Percentiles rank a stretch among this genome's conserved stretches.
phyloP scores from a whole-genome alignment of 2,888 invertebrate species.

The Geophilus truncorum region DNA sequence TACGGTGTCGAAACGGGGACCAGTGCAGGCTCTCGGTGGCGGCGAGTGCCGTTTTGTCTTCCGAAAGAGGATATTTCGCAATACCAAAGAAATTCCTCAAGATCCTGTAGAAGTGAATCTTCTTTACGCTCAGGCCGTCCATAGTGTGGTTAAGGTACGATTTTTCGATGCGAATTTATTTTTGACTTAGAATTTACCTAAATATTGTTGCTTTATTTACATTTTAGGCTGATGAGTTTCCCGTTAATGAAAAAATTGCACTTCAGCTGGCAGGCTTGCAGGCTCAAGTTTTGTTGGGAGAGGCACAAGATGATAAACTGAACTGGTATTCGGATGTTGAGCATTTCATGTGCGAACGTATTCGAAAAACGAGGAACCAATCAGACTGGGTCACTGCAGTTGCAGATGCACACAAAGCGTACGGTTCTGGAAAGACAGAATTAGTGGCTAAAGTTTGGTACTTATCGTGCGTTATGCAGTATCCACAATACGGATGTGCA shows the following conservation, averaged over 20 bases:
- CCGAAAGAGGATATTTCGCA: constrained; percentile 81
- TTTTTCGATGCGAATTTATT: too few relatives aligned
- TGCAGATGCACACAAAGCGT: constrained; percentile 53
- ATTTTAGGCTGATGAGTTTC: constrained; percentile 81
- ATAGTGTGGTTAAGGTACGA: constrained; percentile 86
- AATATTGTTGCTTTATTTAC: constrained; percentile 21
- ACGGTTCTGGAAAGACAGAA: constrained; percentile 86
- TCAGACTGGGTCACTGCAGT: constrained; percentile 49
- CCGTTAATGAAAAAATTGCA: constrained; percentile 89
- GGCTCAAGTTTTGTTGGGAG: constrained; percentile 88
- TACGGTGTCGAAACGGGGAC: constrained; percentile 40
- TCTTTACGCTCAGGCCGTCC: constrained; percentile 90
- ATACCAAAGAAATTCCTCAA: constrained; percentile 81
- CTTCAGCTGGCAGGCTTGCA: constrained; percentile 89
- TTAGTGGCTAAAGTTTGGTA: constrained; percentile 89
- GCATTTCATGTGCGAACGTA: constrained; percentile 62
- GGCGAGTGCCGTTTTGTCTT: constrained; percentile 90
- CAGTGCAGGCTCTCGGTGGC: constrained; percentile 62
- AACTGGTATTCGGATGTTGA: constrained; percentile 74
- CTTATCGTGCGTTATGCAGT: constrained; percentile 93
- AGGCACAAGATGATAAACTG: constrained; percentile 56
- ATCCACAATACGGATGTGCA: constrained; percentile 83
- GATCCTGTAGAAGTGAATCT: constrained; percentile 93
- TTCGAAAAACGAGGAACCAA: constrained; percentile 43
- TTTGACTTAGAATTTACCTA: not conserved